Conservation (phyloP, 2,888 invertebrate genomes). For the Argyresthia goedartella region DNA sequence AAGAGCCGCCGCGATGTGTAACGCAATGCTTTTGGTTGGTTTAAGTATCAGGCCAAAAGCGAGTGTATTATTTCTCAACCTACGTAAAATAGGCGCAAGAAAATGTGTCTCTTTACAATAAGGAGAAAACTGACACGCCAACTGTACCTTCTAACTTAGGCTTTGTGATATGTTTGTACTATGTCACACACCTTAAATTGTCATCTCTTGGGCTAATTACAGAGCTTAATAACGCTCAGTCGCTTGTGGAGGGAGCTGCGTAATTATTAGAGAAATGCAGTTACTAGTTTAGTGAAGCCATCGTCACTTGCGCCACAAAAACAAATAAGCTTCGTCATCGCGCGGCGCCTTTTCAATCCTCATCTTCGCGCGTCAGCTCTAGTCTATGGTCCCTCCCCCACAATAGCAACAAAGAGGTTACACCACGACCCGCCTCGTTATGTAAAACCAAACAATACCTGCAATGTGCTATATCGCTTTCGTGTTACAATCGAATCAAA, state of each 20-base stretch:
- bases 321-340: conserved; percentile 47
- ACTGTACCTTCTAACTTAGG: too few relatives aligned
- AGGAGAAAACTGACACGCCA: too few relatives aligned
- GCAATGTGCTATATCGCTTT: conserved; percentile 42
- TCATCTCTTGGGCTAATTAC: too few relatives aligned
- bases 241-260: too few relatives aligned
- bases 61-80: background rate
- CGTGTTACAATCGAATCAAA: conserved; percentile 60
- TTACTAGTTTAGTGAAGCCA: too few relatives aligned
- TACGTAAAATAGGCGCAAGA: too few relatives aligned
- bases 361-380: conserved; percentile 34
- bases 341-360: conserved; percentile 65
- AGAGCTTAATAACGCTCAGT: too few relatives aligned
- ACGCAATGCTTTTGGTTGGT: conserved; percentile 34
- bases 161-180: too few relatives aligned
- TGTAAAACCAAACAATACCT: conserved; percentile 38
- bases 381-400: conserved; percentile 36
- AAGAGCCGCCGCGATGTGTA: conserved; percentile 49
- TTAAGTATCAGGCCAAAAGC: conserved; percentile 13
- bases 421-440: conserved; percentile 47
- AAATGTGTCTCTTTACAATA: too few relatives aligned
- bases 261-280: too few relatives aligned
- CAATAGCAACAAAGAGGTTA: conserved; percentile 44
- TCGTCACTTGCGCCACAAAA: background rate
- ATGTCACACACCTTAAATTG: too few relatives aligned